Evolutionary conservation across 2,797 vertebrate species (phyloP).

Genomic region (Microtus obscurus): DNA sequence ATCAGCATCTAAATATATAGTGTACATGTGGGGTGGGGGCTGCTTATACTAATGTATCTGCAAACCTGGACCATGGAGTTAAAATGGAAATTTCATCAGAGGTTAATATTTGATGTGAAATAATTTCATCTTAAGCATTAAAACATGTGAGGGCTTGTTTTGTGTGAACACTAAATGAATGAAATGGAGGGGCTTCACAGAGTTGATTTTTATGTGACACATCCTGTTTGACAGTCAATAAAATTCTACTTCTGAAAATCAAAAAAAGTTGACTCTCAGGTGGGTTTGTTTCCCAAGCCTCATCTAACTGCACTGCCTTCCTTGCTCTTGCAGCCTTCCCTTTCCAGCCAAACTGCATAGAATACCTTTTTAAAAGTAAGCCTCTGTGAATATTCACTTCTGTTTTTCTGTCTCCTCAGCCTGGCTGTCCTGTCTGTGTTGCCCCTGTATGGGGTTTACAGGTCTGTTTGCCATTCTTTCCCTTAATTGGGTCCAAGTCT

Average conservation of each 20-base stretch:
- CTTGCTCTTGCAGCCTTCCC: neutral
- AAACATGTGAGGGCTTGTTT: conserved; percentile 52
- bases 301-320: neutral
- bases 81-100: conserved; percentile 34
- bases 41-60: conserved; percentile 49
- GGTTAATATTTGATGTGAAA: conserved; percentile 55
- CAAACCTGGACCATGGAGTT: neutral
- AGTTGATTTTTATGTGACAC: neutral
- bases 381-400: conserved; percentile 4
- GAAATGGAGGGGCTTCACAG: neutral
- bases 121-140: conserved; percentile 47
- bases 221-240: conserved; percentile 1
- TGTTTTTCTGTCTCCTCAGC: neutral
- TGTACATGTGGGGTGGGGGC: too few relatives aligned
- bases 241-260: conserved; percentile 61
- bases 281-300: conserved; percentile 56
- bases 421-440: neutral
- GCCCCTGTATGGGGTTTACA: neutral
- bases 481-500: conserved; percentile 14
- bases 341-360: neutral
- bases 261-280: conserved; percentile 38
- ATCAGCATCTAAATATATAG: neutral
- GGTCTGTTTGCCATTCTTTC: neutral
- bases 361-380: neutral
- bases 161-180: neutral